phyloP scores from a whole-genome alignment of 2,888 invertebrate species.

The Phyto melanocephala region DNA sequence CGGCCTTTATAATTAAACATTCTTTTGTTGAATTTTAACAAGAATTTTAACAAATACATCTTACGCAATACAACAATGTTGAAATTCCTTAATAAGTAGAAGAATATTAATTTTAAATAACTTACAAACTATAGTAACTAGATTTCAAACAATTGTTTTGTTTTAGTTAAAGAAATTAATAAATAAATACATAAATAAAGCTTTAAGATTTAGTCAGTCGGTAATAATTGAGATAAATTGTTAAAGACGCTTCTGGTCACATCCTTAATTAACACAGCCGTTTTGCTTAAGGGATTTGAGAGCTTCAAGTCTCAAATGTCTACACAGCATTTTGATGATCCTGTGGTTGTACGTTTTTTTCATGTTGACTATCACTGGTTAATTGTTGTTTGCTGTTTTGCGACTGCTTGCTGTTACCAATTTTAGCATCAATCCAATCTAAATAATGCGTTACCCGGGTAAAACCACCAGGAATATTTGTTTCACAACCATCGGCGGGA shows the following conservation, averaged over 20 bases:
- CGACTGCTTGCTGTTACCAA: slow-evolving; percentile 67
- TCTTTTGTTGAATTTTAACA: not conserved
- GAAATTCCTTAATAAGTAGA: not conserved
- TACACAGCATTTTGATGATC: slow-evolving; percentile 48
- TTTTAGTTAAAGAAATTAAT: too few species aligned
- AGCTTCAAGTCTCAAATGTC: not conserved
- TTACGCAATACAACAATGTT: too few species aligned
- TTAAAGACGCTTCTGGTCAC: not conserved
- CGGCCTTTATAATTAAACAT: not conserved
- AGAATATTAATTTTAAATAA: not conserved
- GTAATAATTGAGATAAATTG: slow-evolving; percentile 35
- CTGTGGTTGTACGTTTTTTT: not conserved
- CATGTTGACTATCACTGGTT: not conserved
- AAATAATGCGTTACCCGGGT: slow-evolving; percentile 76
- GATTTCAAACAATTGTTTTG: too few species aligned
- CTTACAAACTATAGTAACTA: slow-evolving; percentile 53
- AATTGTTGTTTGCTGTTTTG: not conserved
- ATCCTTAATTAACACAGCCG: slow-evolving; percentile 33
- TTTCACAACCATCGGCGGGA: slow-evolving; percentile 75
- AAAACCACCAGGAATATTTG: slow-evolving; percentile 76
- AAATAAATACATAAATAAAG: slow-evolving; percentile 40
- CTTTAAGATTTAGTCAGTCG: slow-evolving; percentile 59
- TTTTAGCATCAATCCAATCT: slow-evolving; percentile 76
- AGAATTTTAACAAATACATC: not conserved
- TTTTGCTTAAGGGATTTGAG: not conserved